Evolutionary conservation across 2,888 invertebrate species (phyloP).

Genomic region (Drosophila parthenogenetica): DNA sequence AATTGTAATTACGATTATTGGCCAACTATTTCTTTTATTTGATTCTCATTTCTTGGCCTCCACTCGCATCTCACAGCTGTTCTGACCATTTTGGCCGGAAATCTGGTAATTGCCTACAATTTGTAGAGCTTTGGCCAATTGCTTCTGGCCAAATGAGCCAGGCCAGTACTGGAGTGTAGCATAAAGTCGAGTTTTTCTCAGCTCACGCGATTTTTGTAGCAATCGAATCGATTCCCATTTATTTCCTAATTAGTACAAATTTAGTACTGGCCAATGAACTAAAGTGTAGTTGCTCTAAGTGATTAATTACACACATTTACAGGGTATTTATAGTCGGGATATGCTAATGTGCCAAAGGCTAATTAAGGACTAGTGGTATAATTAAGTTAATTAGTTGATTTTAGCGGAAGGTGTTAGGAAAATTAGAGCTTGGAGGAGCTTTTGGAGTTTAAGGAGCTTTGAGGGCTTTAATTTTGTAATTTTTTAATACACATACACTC

Average conservation of each 20-base stretch:
- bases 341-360: neutral
- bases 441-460: neutral
- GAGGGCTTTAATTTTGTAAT: neutral
- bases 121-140: constrained; percentile 53
- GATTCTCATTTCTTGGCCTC: too few species aligned
- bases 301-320: constrained; percentile 25
- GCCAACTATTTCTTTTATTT: constrained; percentile 3
- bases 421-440: neutral
- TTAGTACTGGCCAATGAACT: constrained; percentile 5
- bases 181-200: constrained; percentile 1
- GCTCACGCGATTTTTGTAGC: constrained; percentile 37
- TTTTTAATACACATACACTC: too few species aligned
- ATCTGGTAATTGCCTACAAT: constrained; percentile 61
- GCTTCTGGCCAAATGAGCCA: constrained; percentile 27
- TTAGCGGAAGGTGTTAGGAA: neutral
- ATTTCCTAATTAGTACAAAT: constrained; percentile 19
- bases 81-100: constrained; percentile 50
- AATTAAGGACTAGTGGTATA: constrained; percentile 12
- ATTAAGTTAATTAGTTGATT: neutral
- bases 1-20: constrained; percentile 54
- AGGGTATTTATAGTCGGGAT: neutral
- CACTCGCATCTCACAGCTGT: constrained; percentile 4
- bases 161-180: neutral
- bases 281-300: constrained; percentile 10
- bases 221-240: constrained; percentile 33